Conservation (phyloP, 2,113 vertebrate genomes). For the Platichthys flesus region DNA sequence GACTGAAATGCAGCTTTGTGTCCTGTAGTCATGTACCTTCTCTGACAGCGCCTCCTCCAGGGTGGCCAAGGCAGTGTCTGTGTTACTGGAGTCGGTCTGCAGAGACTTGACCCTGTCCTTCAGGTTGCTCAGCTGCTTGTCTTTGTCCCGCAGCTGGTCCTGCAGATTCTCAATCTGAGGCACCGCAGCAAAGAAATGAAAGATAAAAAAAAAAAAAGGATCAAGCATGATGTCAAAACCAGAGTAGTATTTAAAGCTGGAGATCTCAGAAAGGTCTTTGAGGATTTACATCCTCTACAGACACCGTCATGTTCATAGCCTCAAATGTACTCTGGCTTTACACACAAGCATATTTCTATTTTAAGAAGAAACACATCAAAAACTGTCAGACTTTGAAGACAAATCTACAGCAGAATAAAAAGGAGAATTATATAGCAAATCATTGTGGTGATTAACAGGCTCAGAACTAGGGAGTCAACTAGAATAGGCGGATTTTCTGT, state of each 20-base stretch:
- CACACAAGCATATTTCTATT: neutral
- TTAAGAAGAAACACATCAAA: neutral
- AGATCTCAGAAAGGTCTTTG: conserved; percentile 34
- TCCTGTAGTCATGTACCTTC: conserved; percentile 84
- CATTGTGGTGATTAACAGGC: too few species aligned
- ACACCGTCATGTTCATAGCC: conserved; percentile 11
- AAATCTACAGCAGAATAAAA: neutral
- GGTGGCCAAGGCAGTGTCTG: conserved; percentile 96
- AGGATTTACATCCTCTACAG: conserved; percentile 31
- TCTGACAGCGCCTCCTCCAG: conserved; percentile 97
- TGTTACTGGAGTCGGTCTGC: conserved; percentile 98
- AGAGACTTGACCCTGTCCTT: conserved; percentile 98
- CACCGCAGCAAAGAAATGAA: neutral
- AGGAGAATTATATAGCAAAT: neutral
- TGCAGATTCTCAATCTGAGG: conserved; percentile 97
- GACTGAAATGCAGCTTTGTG: neutral
- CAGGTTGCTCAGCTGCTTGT: conserved; percentile 96
- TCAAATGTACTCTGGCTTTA: conserved; percentile 14
- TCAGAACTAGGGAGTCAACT: too few species aligned
- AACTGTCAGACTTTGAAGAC: neutral
- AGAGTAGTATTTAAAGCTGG: conserved; percentile 7
- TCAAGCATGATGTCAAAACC: neutral
- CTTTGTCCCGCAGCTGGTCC: conserved; percentile 98
- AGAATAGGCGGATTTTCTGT: too few species aligned
- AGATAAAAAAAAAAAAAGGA: neutral